A percentile compares a stretch with the other conserved stretches of the same genome.
Conservation (phyloP, 1,140 invertebrate genomes). For the Apis cerana region DNA sequence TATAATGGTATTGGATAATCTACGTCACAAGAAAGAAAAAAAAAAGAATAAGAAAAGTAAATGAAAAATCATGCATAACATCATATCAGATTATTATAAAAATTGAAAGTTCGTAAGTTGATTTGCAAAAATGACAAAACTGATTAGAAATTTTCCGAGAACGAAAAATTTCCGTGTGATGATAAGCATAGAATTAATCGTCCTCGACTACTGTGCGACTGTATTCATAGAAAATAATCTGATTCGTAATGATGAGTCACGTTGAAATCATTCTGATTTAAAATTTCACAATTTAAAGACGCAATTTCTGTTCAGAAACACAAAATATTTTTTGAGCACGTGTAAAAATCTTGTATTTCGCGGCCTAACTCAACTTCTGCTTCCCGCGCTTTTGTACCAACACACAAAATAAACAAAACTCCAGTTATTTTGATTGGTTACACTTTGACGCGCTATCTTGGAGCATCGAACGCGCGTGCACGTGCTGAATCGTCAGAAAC, state of each 20-base stretch:
- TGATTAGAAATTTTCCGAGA: constrained; percentile 49
- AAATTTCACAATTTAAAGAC: constrained; percentile 32
- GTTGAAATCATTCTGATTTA: constrained; percentile 23
- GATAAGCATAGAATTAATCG: constrained; percentile 57
- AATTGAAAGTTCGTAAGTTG: background rate
- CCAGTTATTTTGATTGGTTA: constrained; percentile 8
- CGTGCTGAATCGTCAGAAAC: constrained; percentile 17
- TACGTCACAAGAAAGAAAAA: background rate
- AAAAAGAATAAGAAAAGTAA: background rate
- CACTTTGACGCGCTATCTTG: background rate
- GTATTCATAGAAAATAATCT: constrained; percentile 63
- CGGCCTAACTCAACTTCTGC: too few relatives aligned
- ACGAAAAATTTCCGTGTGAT: constrained; percentile 55
- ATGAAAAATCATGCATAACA: background rate
- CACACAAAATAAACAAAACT: constrained; percentile 30
- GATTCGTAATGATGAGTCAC: constrained; percentile 60
- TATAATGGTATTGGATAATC: background rate
- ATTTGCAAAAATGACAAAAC: constrained; percentile 17
- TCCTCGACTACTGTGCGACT: constrained; percentile 51
- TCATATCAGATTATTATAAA: constrained; percentile 6
- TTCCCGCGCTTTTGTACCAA: background rate
- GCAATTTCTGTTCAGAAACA: background rate
- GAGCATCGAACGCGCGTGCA: constrained; percentile 14
- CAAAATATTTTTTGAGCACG: background rate
- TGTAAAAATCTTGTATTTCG: background rate